Evolutionary conservation across 2,888 invertebrate species (phyloP), one percentile per base, ranked within the genome.

Genomic region (Carabus problematicus): DNA sequence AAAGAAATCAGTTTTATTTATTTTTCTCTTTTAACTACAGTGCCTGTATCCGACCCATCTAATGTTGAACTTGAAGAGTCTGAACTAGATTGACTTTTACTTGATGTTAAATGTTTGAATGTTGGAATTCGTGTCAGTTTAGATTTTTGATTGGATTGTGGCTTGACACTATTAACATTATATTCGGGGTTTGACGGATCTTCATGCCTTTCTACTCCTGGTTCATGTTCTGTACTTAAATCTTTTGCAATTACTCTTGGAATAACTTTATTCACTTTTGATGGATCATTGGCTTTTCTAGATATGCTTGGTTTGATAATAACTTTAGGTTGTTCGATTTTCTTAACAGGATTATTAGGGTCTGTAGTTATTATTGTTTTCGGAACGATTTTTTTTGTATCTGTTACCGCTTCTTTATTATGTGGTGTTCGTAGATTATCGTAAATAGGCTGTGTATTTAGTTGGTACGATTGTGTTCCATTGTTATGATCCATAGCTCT

Each of bases 311-410:
- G 85, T 74, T 87, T 87, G 16, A 89, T 88, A 42, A 89, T 83
- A 70, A 89, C 85, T 76, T 85, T 87, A 0, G 87, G 84, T 74
- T 89, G 84, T 74, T 90, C 88, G 40, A 76, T 75, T 70, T 84
- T 79, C 58, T 79, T 81, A 14, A 79, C 79, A 18, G 82, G 78
- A 62, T 78, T 78, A 71, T 79, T 78, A 64, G 83, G 80, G 75
- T 84, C 84, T 1, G 86, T 82, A 1, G 85, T 83, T 66, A 87
- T 84, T 41, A 87, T 85, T 0, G 86, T 83, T 78, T 82, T 84
- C 1, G 76, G 74, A 64, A 74, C 40, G 74, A 71, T 29, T 71
- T 71, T 45, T 55, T 72, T 55, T 71, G 70, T 9, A 59, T 42
- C 42, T 70, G 55, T 29, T 43, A 8, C 49, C 55, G 59, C 11